Evolutionary conservation across 2,797 vertebrate genomes (phyloP).

Genomic region (Pteropus rufus): DNA sequence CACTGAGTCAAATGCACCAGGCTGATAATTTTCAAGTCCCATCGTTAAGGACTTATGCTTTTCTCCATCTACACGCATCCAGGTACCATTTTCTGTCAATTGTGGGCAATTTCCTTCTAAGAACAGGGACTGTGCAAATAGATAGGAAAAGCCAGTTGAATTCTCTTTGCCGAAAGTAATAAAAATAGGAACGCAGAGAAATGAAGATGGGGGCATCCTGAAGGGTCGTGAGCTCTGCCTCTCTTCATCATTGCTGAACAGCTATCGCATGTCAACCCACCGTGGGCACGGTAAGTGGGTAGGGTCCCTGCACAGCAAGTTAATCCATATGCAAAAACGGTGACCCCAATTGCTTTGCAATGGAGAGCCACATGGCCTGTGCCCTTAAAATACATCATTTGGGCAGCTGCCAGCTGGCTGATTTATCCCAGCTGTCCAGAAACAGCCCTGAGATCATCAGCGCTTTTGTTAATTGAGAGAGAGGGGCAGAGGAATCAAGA

Average conservation of each 20-base stretch:
- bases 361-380: constrained; percentile 72
- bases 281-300: constrained; percentile 1
- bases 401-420: constrained; percentile 75
- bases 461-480: constrained; percentile 76
- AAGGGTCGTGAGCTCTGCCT: constrained; percentile 37
- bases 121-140: background rate
- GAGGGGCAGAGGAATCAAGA: constrained; percentile 72
- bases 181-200: constrained; percentile 48
- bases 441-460: constrained; percentile 76
- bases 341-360: constrained; percentile 77
- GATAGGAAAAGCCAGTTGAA: background rate
- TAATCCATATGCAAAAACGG: constrained; percentile 76
- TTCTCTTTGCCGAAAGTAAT: constrained; percentile 47
- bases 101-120: constrained; percentile 20
- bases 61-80: background rate
- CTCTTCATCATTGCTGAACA: constrained; percentile 66
- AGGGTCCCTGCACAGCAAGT: constrained; percentile 54
- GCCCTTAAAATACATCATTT: constrained; percentile 78
- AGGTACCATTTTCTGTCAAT: background rate
- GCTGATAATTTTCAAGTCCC: background rate
- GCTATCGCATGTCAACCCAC: constrained; percentile 9
- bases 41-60: background rate
- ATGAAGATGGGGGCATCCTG: constrained; percentile 24
- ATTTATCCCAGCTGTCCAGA: constrained; percentile 79
- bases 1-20: background rate